Base-by-base conservation (phyloP, 2,113 vertebrate species). In the Zosterops borbonicus region DNA sequence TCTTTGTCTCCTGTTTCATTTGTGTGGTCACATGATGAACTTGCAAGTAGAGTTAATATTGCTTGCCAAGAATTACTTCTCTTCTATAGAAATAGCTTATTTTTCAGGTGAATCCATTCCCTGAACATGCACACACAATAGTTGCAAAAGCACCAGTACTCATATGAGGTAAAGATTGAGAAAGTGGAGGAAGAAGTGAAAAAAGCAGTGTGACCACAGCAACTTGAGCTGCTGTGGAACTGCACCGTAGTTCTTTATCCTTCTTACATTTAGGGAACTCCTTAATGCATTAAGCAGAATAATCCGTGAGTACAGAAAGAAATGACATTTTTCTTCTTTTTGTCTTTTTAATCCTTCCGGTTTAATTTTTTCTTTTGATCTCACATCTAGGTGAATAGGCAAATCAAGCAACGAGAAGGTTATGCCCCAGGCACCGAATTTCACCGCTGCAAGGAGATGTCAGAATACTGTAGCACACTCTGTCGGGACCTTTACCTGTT, bases 371-470 rank as follows among this genome's bases (percentile, higher is more conserved):
- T 74, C 39, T 90, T 92, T 83, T 44, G 13, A 74, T 91, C 29
- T 95, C 71, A 31, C 17, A 31, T 35, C 19, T 90, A 99, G 99
- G 99, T 99, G 84, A 99, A 99, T 2, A 83, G 98, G 3, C 97
- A 96, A 4, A 99, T 99, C 97, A 99, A 99, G 94, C 98, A 98
- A 73, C 98, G 99, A 46, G 99, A 99, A 93, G 99, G 99, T 71
- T 98, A 99, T 5, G 99, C 99, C 25, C 99, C 99, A 1, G 99
- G 99, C 86, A 99, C 99, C 0, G 97, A 99, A 81, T 99, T 99
- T 94, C 99, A 99, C 84, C 99, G 99, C 70, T 99, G 99, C 95
- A 99, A 99, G 97, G 99, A 99, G 97, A 99, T 99, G 99, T 99
- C 99, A 0, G 99, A 99, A 95, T 99, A 99, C 94, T 99, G 98